These are phyloP conservation scores for Chelon auratus DNA, from an alignment of 2,797 vertebrate genomes.

Conservation along the genomic window DNA sequence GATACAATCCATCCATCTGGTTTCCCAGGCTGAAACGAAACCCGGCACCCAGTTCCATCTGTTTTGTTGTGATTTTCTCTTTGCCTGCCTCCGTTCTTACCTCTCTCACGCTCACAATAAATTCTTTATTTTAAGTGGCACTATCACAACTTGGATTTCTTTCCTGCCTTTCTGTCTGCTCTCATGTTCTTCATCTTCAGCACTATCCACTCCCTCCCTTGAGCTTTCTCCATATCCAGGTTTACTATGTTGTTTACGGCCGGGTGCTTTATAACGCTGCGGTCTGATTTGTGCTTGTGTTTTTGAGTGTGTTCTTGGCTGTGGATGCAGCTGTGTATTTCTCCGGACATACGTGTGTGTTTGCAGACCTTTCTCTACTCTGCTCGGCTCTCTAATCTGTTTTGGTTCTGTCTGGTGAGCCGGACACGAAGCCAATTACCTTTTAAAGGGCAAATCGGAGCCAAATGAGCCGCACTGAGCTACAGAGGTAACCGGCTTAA, in stretches of 20 bases:
- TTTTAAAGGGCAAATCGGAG: constrained; percentile 84
- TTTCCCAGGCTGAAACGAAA: neutral
- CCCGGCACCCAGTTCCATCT: too few relatives aligned
- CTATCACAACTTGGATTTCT: constrained; percentile 17
- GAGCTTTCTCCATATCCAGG: neutral
- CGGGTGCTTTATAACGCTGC: constrained; percentile 36
- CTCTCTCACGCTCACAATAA: neutral
- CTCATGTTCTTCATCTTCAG: constrained; percentile 19
- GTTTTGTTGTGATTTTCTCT: too few relatives aligned
- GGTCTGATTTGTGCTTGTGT: constrained; percentile 19
- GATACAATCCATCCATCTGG: neutral
- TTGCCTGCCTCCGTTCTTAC: neutral
- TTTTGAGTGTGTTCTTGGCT: constrained; percentile 20
- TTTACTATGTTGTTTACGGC: constrained; percentile 42
- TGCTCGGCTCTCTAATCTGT: constrained; percentile 79
- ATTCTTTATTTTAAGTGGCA: constrained; percentile 17
- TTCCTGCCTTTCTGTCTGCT: neutral
- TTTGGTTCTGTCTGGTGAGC: constrained; percentile 84
- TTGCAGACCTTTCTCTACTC: constrained; percentile 63
- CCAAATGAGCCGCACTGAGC: constrained; percentile 73
- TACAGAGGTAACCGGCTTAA: constrained; percentile 68
- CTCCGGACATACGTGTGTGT: constrained; percentile 38
- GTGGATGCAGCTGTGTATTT: constrained; percentile 6
- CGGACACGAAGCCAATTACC: constrained; percentile 84
- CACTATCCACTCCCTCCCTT: constrained; percentile 11